Base-by-base conservation (phyloP, 2,888 invertebrate genomes). In the Choreutis nemorana region DNA sequence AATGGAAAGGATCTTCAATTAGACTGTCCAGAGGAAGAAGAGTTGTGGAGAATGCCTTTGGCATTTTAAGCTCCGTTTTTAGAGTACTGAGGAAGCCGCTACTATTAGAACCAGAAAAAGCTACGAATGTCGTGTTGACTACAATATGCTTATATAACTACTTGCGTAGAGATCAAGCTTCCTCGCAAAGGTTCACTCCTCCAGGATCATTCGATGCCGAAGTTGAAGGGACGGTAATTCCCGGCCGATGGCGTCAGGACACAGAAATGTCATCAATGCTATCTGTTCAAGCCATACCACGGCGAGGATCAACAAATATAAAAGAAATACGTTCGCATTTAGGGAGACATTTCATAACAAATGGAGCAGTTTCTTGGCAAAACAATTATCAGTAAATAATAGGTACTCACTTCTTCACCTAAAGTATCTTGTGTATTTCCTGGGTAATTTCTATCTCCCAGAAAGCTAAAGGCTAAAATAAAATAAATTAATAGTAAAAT, bases 311-410 rank as follows among this genome's bases (percentile, higher is more conserved):
- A 33, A 33, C 25, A 32, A 14, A 35, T 30, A 28, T 29, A 29
- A 36, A 37, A 37, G 30, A 37, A 28, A 41, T 41, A 35, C 35
- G 38, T 28, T 31, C 14, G 21, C 36, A 41, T 18, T 31, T 41
- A 35, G 34, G 21, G 22, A 31, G 33, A 38, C 38, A 40, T 31
- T 40, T 40, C 12, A 36, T 36, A 14, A 36, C 36, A 31, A 40
- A 38, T 15, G 36, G 35, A 29, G 20, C 32, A 26, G 26, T 40
- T 27, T 11, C 32, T 29, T 40, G 37, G 35, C 37, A 36, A 31
- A 28, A n/a, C n/a, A n/a, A 31, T 26, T 33, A 31, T 33, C 34
- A 32, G 18, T 34, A 34, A 23, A 23, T 11, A 23, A 23, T 10
- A 2, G 11, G 8, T 18, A 26, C 30, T 30, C 14, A 26, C 26